Evolutionary conservation across 2,888 invertebrate genomes (phyloP).

Genomic region (Hypsopygia costalis): DNA sequence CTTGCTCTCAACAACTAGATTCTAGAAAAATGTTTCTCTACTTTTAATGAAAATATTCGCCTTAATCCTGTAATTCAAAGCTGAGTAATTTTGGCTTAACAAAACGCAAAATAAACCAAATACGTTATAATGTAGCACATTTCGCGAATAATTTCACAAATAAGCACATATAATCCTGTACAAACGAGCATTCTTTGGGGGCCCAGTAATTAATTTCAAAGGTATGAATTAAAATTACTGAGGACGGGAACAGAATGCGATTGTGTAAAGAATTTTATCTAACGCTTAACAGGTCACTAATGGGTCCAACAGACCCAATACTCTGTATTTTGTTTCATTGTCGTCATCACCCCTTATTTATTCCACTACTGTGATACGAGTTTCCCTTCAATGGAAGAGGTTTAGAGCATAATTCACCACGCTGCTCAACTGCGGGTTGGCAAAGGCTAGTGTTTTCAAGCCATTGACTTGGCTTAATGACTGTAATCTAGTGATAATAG

Average conservation of each 20-base stretch:
- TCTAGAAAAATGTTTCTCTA: no score
- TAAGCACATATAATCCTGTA: constrained; percentile 13
- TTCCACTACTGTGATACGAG: no score
- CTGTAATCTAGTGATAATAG: no score
- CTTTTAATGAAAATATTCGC: no score
- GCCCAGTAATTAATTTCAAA: constrained; percentile 18
- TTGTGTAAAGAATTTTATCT: constrained; percentile 6
- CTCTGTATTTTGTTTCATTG: no score
- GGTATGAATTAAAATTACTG: constrained; percentile 6
- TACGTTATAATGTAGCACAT: constrained; percentile 12
- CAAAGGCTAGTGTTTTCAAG: no score
- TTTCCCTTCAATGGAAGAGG: no score
- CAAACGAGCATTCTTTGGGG: constrained; percentile 20
- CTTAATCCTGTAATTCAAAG: neutral
- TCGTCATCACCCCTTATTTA: no score
- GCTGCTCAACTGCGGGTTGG: no score
- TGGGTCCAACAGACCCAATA: constrained; percentile 1
- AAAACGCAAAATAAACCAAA: constrained; percentile 6
- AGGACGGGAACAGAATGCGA: constrained; percentile 18
- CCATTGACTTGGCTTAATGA: no score
- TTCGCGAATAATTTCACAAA: constrained; percentile 17
- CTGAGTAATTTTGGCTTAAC: neutral
- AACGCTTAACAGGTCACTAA: neutral
- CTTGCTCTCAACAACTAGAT: no score
- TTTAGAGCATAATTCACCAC: no score